Evolutionary conservation across 2,797 vertebrate species (phyloP).

Genomic region (Macroramphosus scolopax): DNA sequence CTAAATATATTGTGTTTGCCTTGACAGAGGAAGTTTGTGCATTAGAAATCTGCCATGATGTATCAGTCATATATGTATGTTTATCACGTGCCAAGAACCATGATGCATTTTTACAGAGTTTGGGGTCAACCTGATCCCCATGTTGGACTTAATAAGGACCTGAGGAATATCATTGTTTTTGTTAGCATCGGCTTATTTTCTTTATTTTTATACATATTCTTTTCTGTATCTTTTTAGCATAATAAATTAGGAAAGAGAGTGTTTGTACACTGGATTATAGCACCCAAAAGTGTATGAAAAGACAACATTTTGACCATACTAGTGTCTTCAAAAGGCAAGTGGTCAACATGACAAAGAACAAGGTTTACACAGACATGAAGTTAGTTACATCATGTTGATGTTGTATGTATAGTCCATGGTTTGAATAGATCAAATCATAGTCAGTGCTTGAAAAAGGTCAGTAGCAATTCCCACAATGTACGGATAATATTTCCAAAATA

Average conservation of each 20-base stretch:
- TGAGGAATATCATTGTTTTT: slow-evolving; percentile 13
- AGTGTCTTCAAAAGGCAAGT: no score
- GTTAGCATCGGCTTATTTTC: slow-evolving; percentile 27
- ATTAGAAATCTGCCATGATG: slow-evolving; percentile 8
- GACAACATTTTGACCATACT: no score
- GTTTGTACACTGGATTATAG: background rate
- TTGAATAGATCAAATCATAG: no score
- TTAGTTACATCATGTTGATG: no score
- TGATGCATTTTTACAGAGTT: slow-evolving; percentile 22
- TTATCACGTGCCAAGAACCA: slow-evolving; percentile 46
- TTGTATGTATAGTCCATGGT: no score
- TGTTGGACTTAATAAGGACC: slow-evolving; percentile 20
- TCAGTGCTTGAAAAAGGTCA: no score
- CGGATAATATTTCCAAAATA: no score
- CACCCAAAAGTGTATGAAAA: no score
- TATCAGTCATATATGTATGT: slow-evolving; percentile 4
- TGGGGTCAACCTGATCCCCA: slow-evolving; percentile 2
- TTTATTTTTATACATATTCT: slow-evolving; percentile 52
- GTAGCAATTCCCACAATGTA: no score
- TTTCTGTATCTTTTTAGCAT: slow-evolving; percentile 48
- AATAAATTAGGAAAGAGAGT: slow-evolving; percentile 59
- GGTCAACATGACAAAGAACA: no score
- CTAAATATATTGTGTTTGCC: slow-evolving; percentile 6
- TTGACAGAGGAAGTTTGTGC: slow-evolving; percentile 20
- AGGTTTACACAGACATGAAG: no score